Base-by-base conservation (phyloP, 2,888 invertebrate species). In the Electrophaes corylata region DNA sequence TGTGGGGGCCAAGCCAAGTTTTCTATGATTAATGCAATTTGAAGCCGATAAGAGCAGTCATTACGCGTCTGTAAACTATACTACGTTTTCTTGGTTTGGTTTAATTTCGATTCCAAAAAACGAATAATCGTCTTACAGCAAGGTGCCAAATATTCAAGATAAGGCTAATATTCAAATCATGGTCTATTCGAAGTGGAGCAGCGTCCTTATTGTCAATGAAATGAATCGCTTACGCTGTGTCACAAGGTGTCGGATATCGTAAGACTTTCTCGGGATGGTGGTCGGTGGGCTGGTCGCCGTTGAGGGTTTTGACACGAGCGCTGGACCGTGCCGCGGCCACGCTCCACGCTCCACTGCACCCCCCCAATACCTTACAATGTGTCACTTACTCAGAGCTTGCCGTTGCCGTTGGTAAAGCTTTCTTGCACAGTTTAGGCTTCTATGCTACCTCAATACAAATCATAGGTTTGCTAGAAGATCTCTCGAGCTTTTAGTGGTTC, bases 251-350 rank as follows among this genome's bases (percentile, higher is more conserved):
- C 47, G 33, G 48, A 29, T 55, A 37, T 50, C 31, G 50, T 37
- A 52, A 62, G 51, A 60, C 71, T 75, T 72, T 73, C 73, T 69
- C 68, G 70, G 69, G 68, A 57, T 65, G 67, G 67, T 65, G 67
- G 67, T 57, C 40, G 29, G 18, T 29, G 52, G 41, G 14, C 14
- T 33, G 50, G 43, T 29, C 39, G 26, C 20, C 44, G 52, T 11
- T 26, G 45, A 20, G 43, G 55, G 41, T 29, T 48, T 35, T 41
- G 37, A 55, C 54, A 55, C 54, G 54, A 48, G 20, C 55, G 37
- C 48, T 49, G 31, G 49, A 44, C 43, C 45, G 58, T 44, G 57
- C 58, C 54, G 26, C 59, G 65, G 58, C 60, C 61, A 53, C 46
- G 61, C 56, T 74, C 64, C 69, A 69, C 71, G 74, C 71, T 66